Conservation (phyloP, 2,113 vertebrate species). For the Phainopepla nitens region DNA sequence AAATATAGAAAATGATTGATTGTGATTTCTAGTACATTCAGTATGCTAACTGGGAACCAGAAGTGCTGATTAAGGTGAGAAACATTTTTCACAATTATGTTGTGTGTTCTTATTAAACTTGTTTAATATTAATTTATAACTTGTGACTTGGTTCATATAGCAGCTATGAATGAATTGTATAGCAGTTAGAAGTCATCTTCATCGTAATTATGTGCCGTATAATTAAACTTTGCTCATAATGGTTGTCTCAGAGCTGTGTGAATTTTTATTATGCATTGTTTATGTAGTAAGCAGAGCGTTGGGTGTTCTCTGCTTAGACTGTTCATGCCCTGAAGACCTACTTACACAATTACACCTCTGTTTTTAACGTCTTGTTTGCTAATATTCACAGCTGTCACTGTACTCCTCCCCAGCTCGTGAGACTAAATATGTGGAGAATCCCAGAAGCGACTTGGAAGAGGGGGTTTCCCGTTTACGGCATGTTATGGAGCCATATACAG, state of each 20-base stretch:
- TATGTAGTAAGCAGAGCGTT: not conserved
- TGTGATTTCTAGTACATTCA: constrained; percentile 21
- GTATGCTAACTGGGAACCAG: not conserved
- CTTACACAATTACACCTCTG: not conserved
- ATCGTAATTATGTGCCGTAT: not conserved
- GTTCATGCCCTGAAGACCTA: constrained; percentile 25
- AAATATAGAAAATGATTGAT: constrained; percentile 12
- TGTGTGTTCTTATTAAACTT: constrained; percentile 19
- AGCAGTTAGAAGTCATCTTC: constrained; percentile 35
- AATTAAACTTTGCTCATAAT: constrained; percentile 51
- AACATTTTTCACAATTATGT: constrained; percentile 7
- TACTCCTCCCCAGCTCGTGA: constrained; percentile 79
- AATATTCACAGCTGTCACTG: constrained; percentile 82
- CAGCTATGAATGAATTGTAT: constrained; percentile 11
- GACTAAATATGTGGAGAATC: constrained; percentile 70
- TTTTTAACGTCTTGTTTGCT: constrained; percentile 57
- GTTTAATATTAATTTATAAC: constrained; percentile 43
- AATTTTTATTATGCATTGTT: constrained; percentile 30
- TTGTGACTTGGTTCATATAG: constrained; percentile 30
- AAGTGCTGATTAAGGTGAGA: constrained; percentile 31
- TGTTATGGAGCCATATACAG: constrained; percentile 77
- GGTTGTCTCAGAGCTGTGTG: not conserved
- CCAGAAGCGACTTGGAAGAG: constrained; percentile 79
- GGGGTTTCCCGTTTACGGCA: constrained; percentile 76
- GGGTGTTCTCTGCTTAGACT: not conserved